Base-by-base conservation (phyloP, 2,888 invertebrate species). In the Blastobasis lacticolella region DNA sequence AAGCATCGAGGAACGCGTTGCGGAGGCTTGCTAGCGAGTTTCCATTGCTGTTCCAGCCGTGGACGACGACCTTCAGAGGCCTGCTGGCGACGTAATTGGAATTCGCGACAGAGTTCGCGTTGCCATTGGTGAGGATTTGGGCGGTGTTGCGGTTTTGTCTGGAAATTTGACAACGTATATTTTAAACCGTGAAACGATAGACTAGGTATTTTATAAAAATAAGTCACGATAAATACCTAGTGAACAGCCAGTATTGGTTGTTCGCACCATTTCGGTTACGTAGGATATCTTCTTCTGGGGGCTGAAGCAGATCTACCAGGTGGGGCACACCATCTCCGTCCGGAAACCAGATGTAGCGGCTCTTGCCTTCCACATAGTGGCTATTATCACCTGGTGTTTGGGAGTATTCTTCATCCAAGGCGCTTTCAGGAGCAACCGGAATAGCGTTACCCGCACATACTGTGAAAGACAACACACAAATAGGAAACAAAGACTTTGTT, bases 311-410 rank as follows among this genome's bases (percentile, higher is more conserved):
- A 57, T 88, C 86, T 6, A 85, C 82, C 1, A 88, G 64, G 0
- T 69, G 64, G 0, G 79, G 77, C 0, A 60, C 62, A 3, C 78
- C 82, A 1, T 80, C 67, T 9, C 76, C 75, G 63, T 87, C 78
- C 4, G 81, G 78, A 75, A 87, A 83, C 85, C 84, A 87, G 50
- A 87, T 71, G 61, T 81, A 88, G 2, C 78, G 78, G 60, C 83
- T 84, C 50, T 72, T 67, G 0, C 86, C 86, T 57, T 85, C 84
- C 4, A 81, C 77, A 63, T 86, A 87, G 61, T 81, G 73, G 53
- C 80, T 82, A 54, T 87, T 87, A 55, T 85, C 82, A 23, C 80
- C 79, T 9, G 85, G 84, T 9, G 73, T 51, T 5, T 59, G 10
- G 23, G 23, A 23, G 23, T 23, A 23, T 23, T 1, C 23, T 23